Conservation (phyloP, 2,888 invertebrate species). For the Cryptocephalus moraei region DNA sequence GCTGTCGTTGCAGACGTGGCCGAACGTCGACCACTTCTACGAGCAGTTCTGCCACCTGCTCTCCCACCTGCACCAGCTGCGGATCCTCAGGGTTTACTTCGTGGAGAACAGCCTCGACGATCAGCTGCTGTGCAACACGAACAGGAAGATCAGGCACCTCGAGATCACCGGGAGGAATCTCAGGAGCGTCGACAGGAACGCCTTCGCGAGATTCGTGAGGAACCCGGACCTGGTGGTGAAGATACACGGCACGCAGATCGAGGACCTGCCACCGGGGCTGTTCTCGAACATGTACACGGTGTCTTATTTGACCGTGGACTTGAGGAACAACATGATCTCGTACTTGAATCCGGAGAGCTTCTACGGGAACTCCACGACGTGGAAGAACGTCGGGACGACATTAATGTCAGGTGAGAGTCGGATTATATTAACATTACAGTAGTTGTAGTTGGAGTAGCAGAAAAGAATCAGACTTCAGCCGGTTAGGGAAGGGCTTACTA, state of each 20-base stretch:
- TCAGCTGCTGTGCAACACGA: conserved; percentile 67
- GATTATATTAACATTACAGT: not conserved
- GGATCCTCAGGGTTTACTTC: conserved; percentile 66
- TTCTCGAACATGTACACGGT: conserved; percentile 68
- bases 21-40: conserved; percentile 53
- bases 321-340: conserved; percentile 70
- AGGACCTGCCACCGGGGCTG: conserved; percentile 69
- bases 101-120: conserved; percentile 62
- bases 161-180: conserved; percentile 71
- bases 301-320: conserved; percentile 71
- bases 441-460: too few species aligned
- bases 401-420: conserved; percentile 61
- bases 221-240: conserved; percentile 67
- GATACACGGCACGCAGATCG: conserved; percentile 67
- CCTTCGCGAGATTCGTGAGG: conserved; percentile 63
- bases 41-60: conserved; percentile 60
- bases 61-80: conserved; percentile 59
- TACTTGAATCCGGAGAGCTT: conserved; percentile 74
- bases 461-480: too few species aligned
- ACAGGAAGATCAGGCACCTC: conserved; percentile 67
- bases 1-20: conserved; percentile 63
- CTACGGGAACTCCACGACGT: conserved; percentile 76
- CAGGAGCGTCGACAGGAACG: conserved; percentile 63
- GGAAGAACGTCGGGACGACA: conserved; percentile 82
- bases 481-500: too few species aligned